A percentile compares a stretch with the other conserved stretches of the same genome.
These are phyloP conservation scores for Sylvicapra grimmia DNA, from an alignment of 2,113 vertebrate species.

Conservation along the genomic window DNA sequence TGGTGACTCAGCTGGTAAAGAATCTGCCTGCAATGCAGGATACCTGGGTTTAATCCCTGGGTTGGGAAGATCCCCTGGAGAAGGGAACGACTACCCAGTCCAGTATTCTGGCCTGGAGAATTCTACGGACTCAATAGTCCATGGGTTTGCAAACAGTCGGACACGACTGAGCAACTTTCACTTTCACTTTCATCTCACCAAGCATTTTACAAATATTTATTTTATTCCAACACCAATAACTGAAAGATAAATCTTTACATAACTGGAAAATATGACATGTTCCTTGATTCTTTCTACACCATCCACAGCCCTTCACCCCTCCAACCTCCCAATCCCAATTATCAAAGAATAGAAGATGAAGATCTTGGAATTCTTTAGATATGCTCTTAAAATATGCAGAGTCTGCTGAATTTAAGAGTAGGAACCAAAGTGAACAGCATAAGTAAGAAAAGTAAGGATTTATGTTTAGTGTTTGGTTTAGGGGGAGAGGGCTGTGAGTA, in stretches of 20 bases:
- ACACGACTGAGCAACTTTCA: background rate
- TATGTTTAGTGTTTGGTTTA: background rate
- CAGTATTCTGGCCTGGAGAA: background rate
- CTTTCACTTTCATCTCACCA: background rate
- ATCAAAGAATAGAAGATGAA: background rate
- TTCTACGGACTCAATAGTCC: background rate
- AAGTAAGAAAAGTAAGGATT: background rate
- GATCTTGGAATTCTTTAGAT: background rate
- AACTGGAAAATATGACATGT: background rate
- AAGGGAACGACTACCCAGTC: background rate
- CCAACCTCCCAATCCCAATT: background rate
- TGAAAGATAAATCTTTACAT: background rate
- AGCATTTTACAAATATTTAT: background rate
- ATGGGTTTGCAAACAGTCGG: background rate
- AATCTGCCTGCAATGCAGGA: background rate
- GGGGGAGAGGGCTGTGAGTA: background rate
- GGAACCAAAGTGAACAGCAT: background rate
- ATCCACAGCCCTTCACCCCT: accelerated
- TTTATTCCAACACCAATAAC: background rate
- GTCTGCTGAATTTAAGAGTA: background rate
- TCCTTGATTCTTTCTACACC: background rate
- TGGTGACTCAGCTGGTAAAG: background rate
- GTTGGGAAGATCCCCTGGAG: background rate
- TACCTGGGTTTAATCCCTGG: background rate
- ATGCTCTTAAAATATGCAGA: background rate